A percentile compares a stretch with the other conserved stretches of the same genome.
phyloP scores from a whole-genome alignment of 2,113 vertebrate species.

The Alces alces region DNA sequence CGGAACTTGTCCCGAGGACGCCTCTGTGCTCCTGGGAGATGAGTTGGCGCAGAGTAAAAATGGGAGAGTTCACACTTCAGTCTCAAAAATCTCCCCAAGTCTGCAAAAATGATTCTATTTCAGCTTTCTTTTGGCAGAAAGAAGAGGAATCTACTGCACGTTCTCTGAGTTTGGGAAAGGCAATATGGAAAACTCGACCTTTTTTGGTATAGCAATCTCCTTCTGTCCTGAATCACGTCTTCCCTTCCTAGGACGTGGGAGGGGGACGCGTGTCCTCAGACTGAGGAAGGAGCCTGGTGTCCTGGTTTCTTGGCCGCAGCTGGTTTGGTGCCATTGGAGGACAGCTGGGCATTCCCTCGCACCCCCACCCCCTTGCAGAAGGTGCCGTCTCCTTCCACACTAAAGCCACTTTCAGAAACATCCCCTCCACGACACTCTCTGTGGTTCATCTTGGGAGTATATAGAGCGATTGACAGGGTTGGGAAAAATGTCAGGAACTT shows the following conservation, averaged over 20 bases:
- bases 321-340: neutral
- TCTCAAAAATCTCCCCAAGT: neutral
- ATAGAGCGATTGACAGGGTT: accelerated
- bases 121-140: neutral
- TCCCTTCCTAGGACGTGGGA: neutral
- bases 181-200: neutral
- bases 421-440: accelerated
- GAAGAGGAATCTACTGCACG: neutral
- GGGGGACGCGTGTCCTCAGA: neutral
- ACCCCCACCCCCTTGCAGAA: neutral
- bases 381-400: neutral
- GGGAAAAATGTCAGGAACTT: neutral
- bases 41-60: accelerated
- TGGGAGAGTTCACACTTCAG: neutral
- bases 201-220: neutral
- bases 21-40: accelerated
- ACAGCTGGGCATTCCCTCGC: neutral
- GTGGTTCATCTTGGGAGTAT: neutral
- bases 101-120: neutral
- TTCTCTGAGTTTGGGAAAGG: neutral
- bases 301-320: neutral
- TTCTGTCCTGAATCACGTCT: neutral
- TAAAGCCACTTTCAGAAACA: neutral
- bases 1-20: accelerated
- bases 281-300: neutral